Base-by-base conservation (phyloP, 2,113 vertebrate genomes). In the Passer domesticus region DNA sequence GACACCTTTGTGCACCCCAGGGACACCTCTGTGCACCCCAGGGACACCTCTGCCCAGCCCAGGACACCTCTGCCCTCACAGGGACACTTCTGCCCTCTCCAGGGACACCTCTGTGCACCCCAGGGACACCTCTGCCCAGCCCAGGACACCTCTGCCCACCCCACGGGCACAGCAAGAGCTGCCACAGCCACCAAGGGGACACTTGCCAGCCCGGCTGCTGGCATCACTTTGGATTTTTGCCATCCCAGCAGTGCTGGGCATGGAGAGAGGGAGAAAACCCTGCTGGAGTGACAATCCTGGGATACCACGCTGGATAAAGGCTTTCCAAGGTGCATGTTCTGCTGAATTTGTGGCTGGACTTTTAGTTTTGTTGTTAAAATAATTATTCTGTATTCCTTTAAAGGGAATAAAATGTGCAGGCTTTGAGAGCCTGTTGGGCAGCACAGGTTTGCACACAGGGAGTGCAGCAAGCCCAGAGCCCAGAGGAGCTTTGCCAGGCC, bases 231-330 rank as follows among this genome's bases (percentile, higher is more conserved):
- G 47, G 15, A 28, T 66, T 91, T 91, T 31, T 89, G 69, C 64
- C 8, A 3, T 17, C 59, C 49, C 58, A 55, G 50, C 37, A 35
- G 25, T 16, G 31, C 50, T 21, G 43, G 49, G 33, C 47, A 46
- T 8, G 8, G 76, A 59, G 43, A 79, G 44, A 41, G 28, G 44
- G 21, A 79, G 83, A 60, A 88, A 88, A 58, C 3, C 14, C 72
- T 21, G 33, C 39, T 37, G 66, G 41, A 53, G 78, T 13, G 44
- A 18, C 35, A 5, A 0, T 55, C 18, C 52, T 43, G 44, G 64
- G 72, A 52, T 1, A 8, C 6, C 21, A 44, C 1, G 0, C 6
- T 25, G 41, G 37, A 28, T 19, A 72, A 52, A 70, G 1, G 1
- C 37, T 80, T 41, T 37, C 58, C 41, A 47, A 31, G 47, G 59